phyloP scores from a whole-genome alignment of 2,113 vertebrate genomes.

The Formicarius rufipectus region DNA sequence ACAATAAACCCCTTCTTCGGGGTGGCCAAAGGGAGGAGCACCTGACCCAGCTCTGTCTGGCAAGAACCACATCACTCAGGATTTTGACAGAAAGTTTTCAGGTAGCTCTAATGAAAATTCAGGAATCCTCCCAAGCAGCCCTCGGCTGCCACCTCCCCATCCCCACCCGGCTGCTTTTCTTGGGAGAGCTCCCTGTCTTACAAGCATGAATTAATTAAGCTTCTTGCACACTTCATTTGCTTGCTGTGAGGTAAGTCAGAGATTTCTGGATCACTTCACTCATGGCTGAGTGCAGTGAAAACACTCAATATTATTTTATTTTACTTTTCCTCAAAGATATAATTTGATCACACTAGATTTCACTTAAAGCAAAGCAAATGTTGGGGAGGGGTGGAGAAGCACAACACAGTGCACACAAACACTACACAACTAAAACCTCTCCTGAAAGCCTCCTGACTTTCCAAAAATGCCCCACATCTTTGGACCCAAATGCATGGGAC shows the following conservation, averaged over 20 bases:
- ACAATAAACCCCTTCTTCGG: not conserved
- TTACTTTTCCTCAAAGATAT: not conserved
- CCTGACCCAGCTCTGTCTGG: not conserved
- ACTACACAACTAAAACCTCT: not conserved
- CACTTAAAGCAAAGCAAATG: not conserved
- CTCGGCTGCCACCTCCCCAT: not conserved
- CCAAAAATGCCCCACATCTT: not conserved
- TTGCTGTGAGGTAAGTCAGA: not conserved
- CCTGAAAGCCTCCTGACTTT: not conserved
- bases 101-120: not conserved
- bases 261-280: not conserved
- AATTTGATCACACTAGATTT: not conserved
- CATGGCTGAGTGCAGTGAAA: accelerated
- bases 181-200: not conserved
- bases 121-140: not conserved
- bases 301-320: not conserved
- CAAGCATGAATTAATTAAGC: not conserved
- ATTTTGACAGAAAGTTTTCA: not conserved
- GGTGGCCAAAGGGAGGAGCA: not conserved
- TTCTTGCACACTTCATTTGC: not conserved
- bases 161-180: not conserved
- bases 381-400: not conserved
- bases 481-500: not conserved
- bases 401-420: not conserved
- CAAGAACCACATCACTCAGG: not conserved